Evolutionary conservation across 2,797 vertebrate species (phyloP), one percentile per base, ranked within the genome.

Genomic region (Lindbergichthys nudifrons): DNA sequence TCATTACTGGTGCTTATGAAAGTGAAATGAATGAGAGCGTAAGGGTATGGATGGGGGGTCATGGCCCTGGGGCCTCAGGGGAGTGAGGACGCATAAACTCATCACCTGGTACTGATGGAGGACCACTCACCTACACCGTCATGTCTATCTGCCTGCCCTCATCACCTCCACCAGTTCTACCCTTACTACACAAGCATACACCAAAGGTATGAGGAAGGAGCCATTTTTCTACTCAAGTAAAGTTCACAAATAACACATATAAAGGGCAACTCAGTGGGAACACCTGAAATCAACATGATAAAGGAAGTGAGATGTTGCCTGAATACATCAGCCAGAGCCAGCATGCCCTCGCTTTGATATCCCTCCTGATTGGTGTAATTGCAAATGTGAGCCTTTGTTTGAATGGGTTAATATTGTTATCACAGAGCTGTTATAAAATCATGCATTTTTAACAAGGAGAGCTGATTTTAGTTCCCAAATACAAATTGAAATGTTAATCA

Each of bases 21-120:
- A 96, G 95, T 96, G 95, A 96, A 96, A 96, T 96, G 96, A 97
- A 96, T 96, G 95, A 94, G 93, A 94, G 93, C 69, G 92, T 94
- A 94, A 95, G 93, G 94, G 91, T 90, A 90, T 92, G 93, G 94
- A 94, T 95, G 86, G 82, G 93, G 90, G 95, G 95, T 96, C 95
- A 89, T 85, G 93, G 94, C 94, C 91, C 90, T 87, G 32, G 89
- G 86, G 93, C 93, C 91, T 91, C 77, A 88, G 66, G 77, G 83
- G 87, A 89, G 88, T 81, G 80, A 80, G 84, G 80, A 92, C 70
- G 86, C 95, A 96, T 96, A 94, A 96, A 96, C 95, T 96, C 95
- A 96, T 97, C 96, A 96, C 88, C 93, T 90, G 83, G 82, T 87
- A 93, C 95, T 96, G 95, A 90, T 96, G 94, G 95, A 94, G 94